Evolutionary conservation across 2,888 invertebrate species (phyloP).

Genomic region (Temnothorax rugatulus): DNA sequence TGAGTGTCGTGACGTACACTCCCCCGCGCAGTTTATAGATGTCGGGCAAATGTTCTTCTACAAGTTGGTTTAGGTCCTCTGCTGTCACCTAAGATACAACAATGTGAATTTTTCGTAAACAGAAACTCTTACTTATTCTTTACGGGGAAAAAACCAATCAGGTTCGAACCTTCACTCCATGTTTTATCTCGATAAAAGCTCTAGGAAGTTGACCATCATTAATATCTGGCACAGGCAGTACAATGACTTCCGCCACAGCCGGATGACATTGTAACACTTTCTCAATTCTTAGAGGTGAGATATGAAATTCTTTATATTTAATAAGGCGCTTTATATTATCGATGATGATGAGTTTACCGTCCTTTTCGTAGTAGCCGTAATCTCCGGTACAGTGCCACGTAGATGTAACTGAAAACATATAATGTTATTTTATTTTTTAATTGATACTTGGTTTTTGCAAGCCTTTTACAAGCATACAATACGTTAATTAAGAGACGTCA

Average conservation of each 20-base stretch:
- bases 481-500: not conserved
- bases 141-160: not conserved
- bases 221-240: not conserved
- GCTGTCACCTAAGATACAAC: not conserved
- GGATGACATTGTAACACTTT: not conserved
- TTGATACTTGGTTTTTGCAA: not conserved
- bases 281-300: not conserved
- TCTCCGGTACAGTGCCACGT: not conserved
- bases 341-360: not conserved
- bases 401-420: not conserved
- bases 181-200: not conserved
- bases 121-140: not conserved
- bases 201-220: not conserved
- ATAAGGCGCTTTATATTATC: not conserved
- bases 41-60: not conserved
- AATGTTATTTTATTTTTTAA: not conserved
- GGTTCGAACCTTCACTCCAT: not conserved
- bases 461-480: not conserved
- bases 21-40: not conserved
- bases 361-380: not conserved
- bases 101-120: not conserved
- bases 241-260: not conserved
- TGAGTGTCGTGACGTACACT: too few relatives aligned
- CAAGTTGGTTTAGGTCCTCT: not conserved
- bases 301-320: not conserved